Evolutionary conservation across 2,113 vertebrate species (phyloP), one percentile per base, ranked within the genome.

Genomic region (Serinus canaria): DNA sequence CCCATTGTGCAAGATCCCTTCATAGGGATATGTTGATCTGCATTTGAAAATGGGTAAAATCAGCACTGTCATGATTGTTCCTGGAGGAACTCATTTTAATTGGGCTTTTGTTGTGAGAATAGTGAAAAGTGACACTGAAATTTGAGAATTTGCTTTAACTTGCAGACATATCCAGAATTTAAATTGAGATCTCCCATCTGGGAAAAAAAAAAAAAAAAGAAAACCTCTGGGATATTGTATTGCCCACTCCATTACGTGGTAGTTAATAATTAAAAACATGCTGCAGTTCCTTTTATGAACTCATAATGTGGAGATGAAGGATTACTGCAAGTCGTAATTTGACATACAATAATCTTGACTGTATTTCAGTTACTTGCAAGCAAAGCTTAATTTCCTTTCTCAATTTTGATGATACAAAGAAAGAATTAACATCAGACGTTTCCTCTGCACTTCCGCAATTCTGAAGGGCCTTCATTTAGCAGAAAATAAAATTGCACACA

Each of bases 261-360:
- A 85, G 56, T 95, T 91, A 96, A 96, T 96, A 93, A 95, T 96
- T 96, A 90, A 95, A 94, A 91, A 33, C 74, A 91, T 64, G 50
- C 81, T 82, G 78, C 84, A 87, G 55, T 59, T 81, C 77, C 77
- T 93, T 95, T 87, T 87, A 78, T 85, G 84, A 94, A 91, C 87
- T 79, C 47, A 44, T 87, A 93, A 89, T 64, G 70, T 41, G 62
- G 84, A 89, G 52, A 94, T 91, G 92, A 95, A 87, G 80, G 74
- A 94, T 90, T 90, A 59, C 58, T 73, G n/a, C 74, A 78, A 84
- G 47, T 52, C 63, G 37, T 82, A 85, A 94, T 93, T 79, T 82
- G 92, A 72, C 84, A 76, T 91, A 67, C 17, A 91, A 64, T 92
- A 63, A 79, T 96, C 76, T 56, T 76, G 67, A 60, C 81, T 76